Base-by-base conservation (phyloP, 2,888 invertebrate genomes). In the Aphrophora alni region DNA sequence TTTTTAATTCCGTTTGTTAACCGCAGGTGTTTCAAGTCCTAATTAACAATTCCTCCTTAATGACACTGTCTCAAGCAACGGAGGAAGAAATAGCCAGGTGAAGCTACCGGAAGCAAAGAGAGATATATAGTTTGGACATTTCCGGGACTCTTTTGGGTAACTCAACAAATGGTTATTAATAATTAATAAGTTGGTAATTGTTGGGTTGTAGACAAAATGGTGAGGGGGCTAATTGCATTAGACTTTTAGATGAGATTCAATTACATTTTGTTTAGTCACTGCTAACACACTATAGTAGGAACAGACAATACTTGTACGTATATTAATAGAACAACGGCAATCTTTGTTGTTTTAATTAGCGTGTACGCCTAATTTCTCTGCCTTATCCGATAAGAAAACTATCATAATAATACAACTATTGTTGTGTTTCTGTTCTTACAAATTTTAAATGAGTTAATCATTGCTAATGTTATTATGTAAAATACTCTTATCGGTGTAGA, bases 51-150 rank as follows among this genome's bases (percentile, higher is more conserved):
- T 59, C 77, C 68, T 38, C n/a, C 28, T 70, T 77, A 77, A 77
- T 77, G 77, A 71, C 77, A 77, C 77, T 59, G 59, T 59, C 59
- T 59, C 59, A 59, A 59, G 21, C 59, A 21, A 59, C 59, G 59
- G 71, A 38, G 70, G 21, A 77, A 70, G 77, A 77, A 71, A 70
- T 25, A 38, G 77, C 77, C 77, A 77, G 77, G 77, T 77, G 77
- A 77, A 33, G 25, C 71, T 59, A 77, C 77, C 77, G 77, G 77
- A 77, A 77, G 77, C 44, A 59, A 59, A 59, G 71, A 59, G 77
- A 77, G 77, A 77, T 77, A 77, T 77, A 77, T 77, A 77, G 77
- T 69, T 38, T 71, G 77, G 77, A 77, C 77, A 77, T 71, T 77
- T 77, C 77, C 77, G 77, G 77, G 71, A 77, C 77, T 77, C 70